A percentile compares a stretch with the other conserved stretches of the same genome.
Conservation (phyloP, 2,797 vertebrate species). For the Coregonus ussuriensis region DNA sequence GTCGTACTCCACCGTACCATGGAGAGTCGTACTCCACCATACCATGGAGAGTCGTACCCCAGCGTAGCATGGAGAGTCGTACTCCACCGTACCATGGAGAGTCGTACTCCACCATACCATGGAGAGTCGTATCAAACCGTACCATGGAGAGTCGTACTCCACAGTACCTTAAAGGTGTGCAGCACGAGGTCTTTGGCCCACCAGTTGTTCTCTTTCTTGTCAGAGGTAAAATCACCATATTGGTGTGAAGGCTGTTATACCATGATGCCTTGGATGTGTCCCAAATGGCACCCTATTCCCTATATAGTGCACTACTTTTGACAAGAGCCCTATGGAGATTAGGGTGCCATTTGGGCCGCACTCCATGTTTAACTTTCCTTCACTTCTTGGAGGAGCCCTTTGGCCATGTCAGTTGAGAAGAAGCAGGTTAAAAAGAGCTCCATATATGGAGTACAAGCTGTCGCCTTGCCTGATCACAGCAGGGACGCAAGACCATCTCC, state of each 20-base stretch:
- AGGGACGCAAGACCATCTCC: neutral
- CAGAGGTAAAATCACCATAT: slow-evolving; percentile 16
- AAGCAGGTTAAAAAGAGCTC: neutral
- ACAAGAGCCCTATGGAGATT: neutral
- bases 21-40: too few relatives aligned
- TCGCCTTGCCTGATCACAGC: neutral
- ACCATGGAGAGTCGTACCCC: too few relatives aligned
- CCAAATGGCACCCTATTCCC: neutral
- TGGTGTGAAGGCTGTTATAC: slow-evolving; percentile 33
- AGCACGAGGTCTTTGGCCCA: slow-evolving; percentile 54
- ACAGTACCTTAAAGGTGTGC: slow-evolving; percentile 41
- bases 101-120: slow-evolving; percentile 9
- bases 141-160: slow-evolving; percentile 29
- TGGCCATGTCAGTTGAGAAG: neutral
- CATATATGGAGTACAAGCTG: neutral
- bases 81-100: too few relatives aligned
- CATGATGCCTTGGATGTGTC: neutral
- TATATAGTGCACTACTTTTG: neutral
- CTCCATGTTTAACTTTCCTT: neutral
- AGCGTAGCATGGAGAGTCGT: too few relatives aligned
- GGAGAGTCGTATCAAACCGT: slow-evolving; percentile 37
- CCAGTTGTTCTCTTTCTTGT: slow-evolving; percentile 23
- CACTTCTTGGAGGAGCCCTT: neutral
- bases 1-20: too few relatives aligned
- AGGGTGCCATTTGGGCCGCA: neutral